phyloP scores from a whole-genome alignment of 1,140 invertebrate genomes.

The Temnothorax curvispinosus region DNA sequence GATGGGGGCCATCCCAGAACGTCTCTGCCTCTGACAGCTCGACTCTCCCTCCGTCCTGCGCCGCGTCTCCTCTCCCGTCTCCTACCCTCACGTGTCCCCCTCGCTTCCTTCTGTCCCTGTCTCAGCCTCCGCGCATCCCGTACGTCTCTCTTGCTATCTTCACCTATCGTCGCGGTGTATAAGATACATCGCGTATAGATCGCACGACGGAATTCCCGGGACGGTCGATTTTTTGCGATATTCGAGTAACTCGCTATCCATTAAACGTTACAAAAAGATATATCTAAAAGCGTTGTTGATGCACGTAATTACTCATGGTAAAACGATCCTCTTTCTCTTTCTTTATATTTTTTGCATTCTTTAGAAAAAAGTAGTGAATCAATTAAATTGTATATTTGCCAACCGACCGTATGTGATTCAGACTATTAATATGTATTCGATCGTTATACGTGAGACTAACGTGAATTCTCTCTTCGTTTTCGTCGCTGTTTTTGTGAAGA shows the following conservation, averaged over 20 bases:
- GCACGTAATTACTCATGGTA: not conserved
- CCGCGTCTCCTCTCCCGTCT: slow-evolving; percentile 15
- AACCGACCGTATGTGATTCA: not conserved
- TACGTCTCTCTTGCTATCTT: slow-evolving; percentile 52
- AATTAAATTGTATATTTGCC: not conserved
- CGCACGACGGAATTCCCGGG: slow-evolving; percentile 14
- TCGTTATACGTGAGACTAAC: slow-evolving; percentile 4
- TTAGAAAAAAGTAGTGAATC: not conserved
- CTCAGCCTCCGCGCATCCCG: slow-evolving; percentile 42
- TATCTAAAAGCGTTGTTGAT: not conserved
- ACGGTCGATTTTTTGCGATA: slow-evolving; percentile 2
- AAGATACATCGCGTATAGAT: slow-evolving; percentile 14
- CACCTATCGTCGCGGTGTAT: slow-evolving; percentile 26
- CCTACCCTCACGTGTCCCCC: slow-evolving; percentile 12
- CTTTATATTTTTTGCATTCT: not conserved
- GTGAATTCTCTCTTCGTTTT: not conserved
- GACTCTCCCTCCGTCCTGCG: slow-evolving; percentile 69
- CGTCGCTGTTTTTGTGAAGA: slow-evolving; percentile 11
- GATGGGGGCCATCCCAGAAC: slow-evolving; percentile 83
- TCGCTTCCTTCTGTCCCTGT: slow-evolving; percentile 59
- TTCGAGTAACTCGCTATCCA: not conserved
- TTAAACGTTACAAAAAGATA: not conserved
- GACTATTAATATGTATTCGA: slow-evolving; percentile 39
- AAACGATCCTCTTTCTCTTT: not conserved
- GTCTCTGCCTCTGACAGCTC: slow-evolving; percentile 85